Percentiles rank a stretch among this genome's conserved stretches.
These are phyloP conservation scores for Pseudomyrmex dendroicus DNA, from an alignment of 1,140 invertebrate genomes.

Conservation along the genomic window DNA sequence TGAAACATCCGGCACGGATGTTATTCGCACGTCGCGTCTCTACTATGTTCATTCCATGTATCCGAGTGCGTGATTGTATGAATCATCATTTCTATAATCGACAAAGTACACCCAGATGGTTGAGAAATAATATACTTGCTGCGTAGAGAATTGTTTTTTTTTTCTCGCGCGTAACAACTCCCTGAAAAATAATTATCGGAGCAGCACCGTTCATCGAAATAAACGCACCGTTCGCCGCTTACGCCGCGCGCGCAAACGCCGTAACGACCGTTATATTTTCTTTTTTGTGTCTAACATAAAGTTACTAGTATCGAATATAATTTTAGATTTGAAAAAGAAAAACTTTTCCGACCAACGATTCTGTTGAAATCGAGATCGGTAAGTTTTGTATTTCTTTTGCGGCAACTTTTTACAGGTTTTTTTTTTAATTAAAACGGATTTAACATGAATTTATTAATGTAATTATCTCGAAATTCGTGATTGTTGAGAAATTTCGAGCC, in stretches of 20 bases:
- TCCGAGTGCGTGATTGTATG: background rate
- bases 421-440: background rate
- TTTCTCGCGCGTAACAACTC: background rate
- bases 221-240: constrained; percentile 20
- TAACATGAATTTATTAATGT: no score
- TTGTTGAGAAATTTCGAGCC: constrained; percentile 13
- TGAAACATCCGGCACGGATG: background rate
- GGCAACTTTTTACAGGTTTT: no score
- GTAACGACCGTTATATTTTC: constrained; percentile 45
- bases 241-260: constrained; percentile 4
- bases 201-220: constrained; percentile 32
- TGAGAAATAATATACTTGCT: constrained; percentile 22
- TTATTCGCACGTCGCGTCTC: background rate
- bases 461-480: background rate
- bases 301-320: background rate
- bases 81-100: constrained; percentile 19
- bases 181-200: constrained; percentile 31
- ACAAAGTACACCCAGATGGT: background rate
- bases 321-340: background rate
- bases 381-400: background rate
- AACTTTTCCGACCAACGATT: background rate
- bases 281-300: constrained; percentile 7
- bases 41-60: background rate
- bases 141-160: background rate
- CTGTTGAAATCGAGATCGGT: background rate